A percentile compares a stretch with the other conserved stretches of the same genome.
Conservation (phyloP, 2,888 invertebrate genomes). For the Caenorhabditis sp. region DNA sequence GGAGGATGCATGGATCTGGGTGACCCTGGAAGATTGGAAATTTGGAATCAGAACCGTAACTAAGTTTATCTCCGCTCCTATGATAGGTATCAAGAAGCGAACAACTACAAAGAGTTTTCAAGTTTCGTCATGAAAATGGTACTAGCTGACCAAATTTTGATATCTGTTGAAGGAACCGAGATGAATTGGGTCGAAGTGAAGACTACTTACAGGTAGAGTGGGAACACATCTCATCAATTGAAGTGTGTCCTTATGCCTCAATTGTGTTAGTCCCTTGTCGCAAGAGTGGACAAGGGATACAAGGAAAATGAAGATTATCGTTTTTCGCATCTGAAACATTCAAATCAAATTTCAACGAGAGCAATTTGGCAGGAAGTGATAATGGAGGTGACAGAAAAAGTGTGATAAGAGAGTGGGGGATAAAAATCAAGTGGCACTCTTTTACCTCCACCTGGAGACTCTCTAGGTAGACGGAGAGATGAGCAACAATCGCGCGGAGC, state of each 20-base stretch:
- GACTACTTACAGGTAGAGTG: constrained; percentile 66
- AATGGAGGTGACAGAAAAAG: constrained; percentile 43
- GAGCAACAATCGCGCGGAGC: neutral
- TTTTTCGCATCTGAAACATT: constrained; percentile 54
- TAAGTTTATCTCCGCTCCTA: no score
- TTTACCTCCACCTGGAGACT: constrained; percentile 30
- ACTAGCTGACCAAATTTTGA: no score
- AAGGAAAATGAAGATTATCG: neutral
- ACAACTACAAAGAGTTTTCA: no score
- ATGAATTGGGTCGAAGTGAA: no score
- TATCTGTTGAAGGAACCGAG: no score
- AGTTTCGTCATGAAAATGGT: no score
- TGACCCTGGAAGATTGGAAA: constrained; percentile 62
- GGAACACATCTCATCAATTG: constrained; percentile 74
- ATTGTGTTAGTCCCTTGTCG: constrained; percentile 72
- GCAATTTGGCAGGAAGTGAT: constrained; percentile 6
- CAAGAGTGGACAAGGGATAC: constrained; percentile 49
- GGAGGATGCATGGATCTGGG: constrained; percentile 73
- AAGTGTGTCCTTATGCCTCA: constrained; percentile 69
- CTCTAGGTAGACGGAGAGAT: neutral
- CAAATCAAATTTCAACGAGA: no score
- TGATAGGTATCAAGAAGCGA: no score
- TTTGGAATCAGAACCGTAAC: neutral
- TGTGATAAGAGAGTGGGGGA: constrained; percentile 40
- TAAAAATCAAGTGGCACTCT: constrained; percentile 34